Evolutionary conservation across 2,113 vertebrate species (phyloP), one percentile per base, ranked within the genome.

Genomic region (Microcebus griseorufus): DNA sequence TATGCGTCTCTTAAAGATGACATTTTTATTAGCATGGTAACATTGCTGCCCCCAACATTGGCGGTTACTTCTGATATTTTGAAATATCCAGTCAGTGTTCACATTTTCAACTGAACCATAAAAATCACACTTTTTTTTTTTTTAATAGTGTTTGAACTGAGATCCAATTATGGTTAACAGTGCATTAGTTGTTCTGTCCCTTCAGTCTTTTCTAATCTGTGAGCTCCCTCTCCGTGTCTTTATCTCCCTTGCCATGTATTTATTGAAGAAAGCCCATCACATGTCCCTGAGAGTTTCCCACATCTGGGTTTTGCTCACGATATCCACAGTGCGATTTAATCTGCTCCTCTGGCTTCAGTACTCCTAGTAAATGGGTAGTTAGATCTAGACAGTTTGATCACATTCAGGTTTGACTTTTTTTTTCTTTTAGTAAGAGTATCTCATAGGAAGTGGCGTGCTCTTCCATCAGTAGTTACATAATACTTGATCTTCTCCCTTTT

Each of bases 131-230:
- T 37, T 82, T 53, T 42, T 37, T 45, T 9, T 55, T 37, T 48
- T 75, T 32, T n/a, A 22, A 12, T 1, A 5, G 2, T 48, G 17
- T 81, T 53, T 55, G 25, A 55, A 10, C n/a, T 18, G 45, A 84
- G 65, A 34, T 6, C 9, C 48, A 12, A 45, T 17, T 62, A 4
- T 0, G 0, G 20, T 27, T 55, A 18, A 11, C 37, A 2, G 10
- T 29, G 39, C 0, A 0, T 51, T 7, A 8, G 13, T 18, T 2
- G 9, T 11, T 6, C 3, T 5, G 29, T 32, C 32, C 32, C 64
- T 78, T 45, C 18, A 9, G 65, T 65, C 10, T 29, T 78, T 20
- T 22, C 64, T n/a, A 1, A 23, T 12, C 29, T 22, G 0, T 18
- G 4, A 48, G 32, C n/a, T 45, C 62, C 25, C 23, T 34, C 67